Conservation (phyloP, 1,140 invertebrate species). For the Solenopsis invicta region DNA sequence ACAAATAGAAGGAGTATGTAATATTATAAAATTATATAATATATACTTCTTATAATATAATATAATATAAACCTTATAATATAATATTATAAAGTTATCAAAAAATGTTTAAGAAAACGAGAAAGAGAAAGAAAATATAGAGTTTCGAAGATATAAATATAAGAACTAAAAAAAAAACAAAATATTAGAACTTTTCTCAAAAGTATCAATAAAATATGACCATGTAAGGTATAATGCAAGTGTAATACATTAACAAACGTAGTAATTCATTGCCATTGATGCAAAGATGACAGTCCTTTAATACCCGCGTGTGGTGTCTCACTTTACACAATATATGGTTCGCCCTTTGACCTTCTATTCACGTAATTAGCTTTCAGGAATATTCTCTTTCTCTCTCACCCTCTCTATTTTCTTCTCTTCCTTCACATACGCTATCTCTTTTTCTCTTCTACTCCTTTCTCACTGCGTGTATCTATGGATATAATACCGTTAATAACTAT, state of each 20-base stretch:
- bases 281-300: conserved; percentile 16
- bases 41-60: no score
- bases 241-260: conserved; percentile 22
- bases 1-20: no score
- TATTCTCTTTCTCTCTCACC: conserved; percentile 29
- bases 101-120: not conserved
- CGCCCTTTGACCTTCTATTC: conserved; percentile 57
- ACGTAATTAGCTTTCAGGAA: conserved; percentile 49
- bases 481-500: not conserved
- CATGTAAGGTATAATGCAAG: not conserved
- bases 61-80: no score
- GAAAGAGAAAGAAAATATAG: not conserved
- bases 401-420: not conserved
- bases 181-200: not conserved
- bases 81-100: no score
- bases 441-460: not conserved
- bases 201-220: not conserved
- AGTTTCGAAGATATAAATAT: not conserved
- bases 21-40: no score
- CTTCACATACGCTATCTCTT: not conserved
- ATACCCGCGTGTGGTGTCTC: conserved; percentile 9
- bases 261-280: conserved; percentile 31
- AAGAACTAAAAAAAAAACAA: not conserved
- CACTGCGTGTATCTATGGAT: not conserved
- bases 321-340: conserved; percentile 11